A percentile compares a stretch with the other conserved stretches of the same genome.
phyloP scores from a whole-genome alignment of 2,888 invertebrate species.

The Coecobrya sp. region DNA sequence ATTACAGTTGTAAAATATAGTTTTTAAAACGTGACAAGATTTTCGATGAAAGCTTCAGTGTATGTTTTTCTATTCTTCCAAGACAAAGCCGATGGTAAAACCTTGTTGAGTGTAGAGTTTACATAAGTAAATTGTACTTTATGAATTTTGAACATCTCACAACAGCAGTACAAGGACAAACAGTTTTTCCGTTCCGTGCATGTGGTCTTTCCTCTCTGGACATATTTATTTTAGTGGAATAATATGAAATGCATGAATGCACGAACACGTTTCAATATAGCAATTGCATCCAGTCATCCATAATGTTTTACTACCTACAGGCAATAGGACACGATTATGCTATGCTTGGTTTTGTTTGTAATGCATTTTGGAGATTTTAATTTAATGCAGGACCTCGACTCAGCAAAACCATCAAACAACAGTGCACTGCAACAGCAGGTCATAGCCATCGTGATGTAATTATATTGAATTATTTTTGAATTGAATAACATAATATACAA shows the following conservation, averaged over 20 bases:
- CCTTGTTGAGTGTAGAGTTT: conserved; percentile 41
- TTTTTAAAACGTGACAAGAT: conserved; percentile 72
- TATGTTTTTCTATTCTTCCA: conserved; percentile 8
- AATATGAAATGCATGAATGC: conserved; percentile 57
- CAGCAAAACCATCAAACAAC: conserved; percentile 1
- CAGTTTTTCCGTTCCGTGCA: neutral
- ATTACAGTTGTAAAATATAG: conserved; percentile 73
- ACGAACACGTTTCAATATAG: conserved; percentile 67
- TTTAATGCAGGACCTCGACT: conserved; percentile 30
- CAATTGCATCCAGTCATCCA: conserved; percentile 59
- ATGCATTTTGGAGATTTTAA: conserved; percentile 48
- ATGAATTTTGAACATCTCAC: conserved; percentile 47
- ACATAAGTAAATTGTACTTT: conserved; percentile 37
- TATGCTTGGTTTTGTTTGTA: neutral
- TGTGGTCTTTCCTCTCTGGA: conserved; percentile 46
- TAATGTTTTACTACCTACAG: neutral
- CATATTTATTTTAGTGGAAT: neutral
- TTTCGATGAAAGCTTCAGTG: conserved; percentile 25
- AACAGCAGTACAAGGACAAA: neutral
- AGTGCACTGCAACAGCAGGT: conserved; percentile 53
- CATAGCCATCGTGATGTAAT: conserved; percentile 55
- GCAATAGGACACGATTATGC: neutral
- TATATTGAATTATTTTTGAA: conserved; percentile 69
- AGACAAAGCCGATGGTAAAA: conserved; percentile 1
- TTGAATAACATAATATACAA: conserved; percentile 43